Evolutionary conservation across 2,797 vertebrate species (phyloP).

Genomic region (Myiothlypis chrysogaster): DNA sequence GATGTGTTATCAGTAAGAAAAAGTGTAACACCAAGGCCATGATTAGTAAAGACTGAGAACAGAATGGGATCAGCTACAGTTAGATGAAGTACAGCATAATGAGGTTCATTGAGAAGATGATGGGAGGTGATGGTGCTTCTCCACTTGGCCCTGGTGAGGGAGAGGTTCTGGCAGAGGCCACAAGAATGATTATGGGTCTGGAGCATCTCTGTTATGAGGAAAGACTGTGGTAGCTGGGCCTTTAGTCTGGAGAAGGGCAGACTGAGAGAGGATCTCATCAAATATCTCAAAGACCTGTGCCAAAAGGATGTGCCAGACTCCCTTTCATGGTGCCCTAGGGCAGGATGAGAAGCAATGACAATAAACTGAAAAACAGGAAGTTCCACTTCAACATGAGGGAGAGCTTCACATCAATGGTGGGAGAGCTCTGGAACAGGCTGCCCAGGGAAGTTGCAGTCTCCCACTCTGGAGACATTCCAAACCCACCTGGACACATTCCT

Average conservation of each 20-base stretch:
- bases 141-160: neutral
- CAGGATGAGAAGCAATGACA: neutral
- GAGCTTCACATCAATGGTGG: neutral
- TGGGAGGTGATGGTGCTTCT: neutral
- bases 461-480: neutral
- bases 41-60: neutral
- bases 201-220: accelerated
- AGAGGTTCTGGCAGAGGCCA: neutral
- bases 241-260: neutral
- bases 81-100: neutral
- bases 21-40: neutral
- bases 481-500: neutral
- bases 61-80: neutral
- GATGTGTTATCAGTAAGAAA: neutral
- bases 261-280: neutral
- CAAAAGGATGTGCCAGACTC: neutral
- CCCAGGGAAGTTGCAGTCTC: neutral
- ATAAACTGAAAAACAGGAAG: neutral
- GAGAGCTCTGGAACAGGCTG: neutral
- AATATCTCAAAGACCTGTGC: neutral
- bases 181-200: neutral
- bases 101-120: neutral
- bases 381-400: neutral
- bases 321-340: neutral
- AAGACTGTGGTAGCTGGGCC: neutral